These are phyloP conservation scores for Aproaerema taeniolella DNA, from an alignment of 2,888 invertebrate species.

Conservation along the genomic window DNA sequence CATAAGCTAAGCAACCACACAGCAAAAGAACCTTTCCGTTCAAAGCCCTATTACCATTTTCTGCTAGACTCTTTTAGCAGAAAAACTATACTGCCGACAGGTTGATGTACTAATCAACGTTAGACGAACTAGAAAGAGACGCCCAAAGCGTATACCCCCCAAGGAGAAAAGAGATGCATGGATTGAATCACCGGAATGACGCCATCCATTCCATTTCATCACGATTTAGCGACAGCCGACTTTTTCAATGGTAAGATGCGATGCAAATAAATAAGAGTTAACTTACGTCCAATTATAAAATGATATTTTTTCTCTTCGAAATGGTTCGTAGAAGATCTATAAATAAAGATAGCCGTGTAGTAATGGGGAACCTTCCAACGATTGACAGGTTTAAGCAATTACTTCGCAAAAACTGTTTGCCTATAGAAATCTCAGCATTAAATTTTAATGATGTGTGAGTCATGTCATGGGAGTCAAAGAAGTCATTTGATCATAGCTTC, in stretches of 20 bases:
- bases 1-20: not conserved
- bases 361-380: conserved; percentile 12
- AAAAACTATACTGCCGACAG: conserved; percentile 18
- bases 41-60: conserved; percentile 8
- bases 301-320: conserved; percentile 20
- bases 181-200: conserved; percentile 22
- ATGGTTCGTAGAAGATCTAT: conserved; percentile 14
- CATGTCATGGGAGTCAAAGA: conserved; percentile 16
- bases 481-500: too few relatives aligned
- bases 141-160: conserved; percentile 20
- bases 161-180: conserved; percentile 29
- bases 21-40: not conserved
- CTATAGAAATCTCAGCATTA: conserved; percentile 14
- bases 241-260: conserved; percentile 15
- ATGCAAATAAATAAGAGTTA: conserved; percentile 15
- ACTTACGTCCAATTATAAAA: conserved; percentile 26
- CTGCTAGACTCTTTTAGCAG: conserved; percentile 3
- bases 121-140: conserved; percentile 33
- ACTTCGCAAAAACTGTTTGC: conserved; percentile 20
- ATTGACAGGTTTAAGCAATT: conserved; percentile 17
- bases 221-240: conserved; percentile 32
- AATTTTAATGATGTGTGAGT: conserved; percentile 15
- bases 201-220: conserved; percentile 33
- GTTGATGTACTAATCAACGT: conserved; percentile 52
- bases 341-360: conserved; percentile 17